Conservation (phyloP, 2,797 vertebrate genomes). For the Mallotus villosus region DNA sequence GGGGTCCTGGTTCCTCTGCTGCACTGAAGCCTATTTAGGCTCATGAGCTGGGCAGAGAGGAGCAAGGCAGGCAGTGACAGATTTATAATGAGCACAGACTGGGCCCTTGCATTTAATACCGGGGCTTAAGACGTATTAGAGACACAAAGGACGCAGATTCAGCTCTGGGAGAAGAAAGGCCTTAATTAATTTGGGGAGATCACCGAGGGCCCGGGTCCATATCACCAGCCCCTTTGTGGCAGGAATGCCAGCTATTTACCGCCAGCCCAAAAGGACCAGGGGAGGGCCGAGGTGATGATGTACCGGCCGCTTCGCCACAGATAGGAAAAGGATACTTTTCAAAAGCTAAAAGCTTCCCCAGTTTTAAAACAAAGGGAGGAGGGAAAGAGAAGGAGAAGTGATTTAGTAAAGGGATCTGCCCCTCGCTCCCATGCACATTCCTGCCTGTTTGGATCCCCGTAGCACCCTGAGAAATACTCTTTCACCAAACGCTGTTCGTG, state of each 20-base stretch:
- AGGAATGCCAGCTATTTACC: slow-evolving; percentile 84
- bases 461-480: slow-evolving; percentile 33
- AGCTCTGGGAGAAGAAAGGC: slow-evolving; percentile 57
- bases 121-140: slow-evolving; percentile 66
- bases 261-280: slow-evolving; percentile 65
- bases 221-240: slow-evolving; percentile 78
- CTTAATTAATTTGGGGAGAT: slow-evolving; percentile 81
- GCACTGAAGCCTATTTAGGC: slow-evolving; percentile 60
- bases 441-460: slow-evolving; percentile 38
- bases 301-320: slow-evolving; percentile 67
- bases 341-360: slow-evolving; percentile 88
- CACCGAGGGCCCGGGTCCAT: slow-evolving; percentile 62
- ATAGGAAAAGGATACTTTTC: slow-evolving; percentile 85
- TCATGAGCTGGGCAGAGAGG: slow-evolving; percentile 39
- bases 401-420: slow-evolving; percentile 75
- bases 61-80: slow-evolving; percentile 68
- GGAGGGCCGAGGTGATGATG: slow-evolving; percentile 80
- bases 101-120: slow-evolving; percentile 62
- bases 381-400: slow-evolving; percentile 67
- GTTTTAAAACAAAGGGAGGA: slow-evolving; percentile 82
- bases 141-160: slow-evolving; percentile 59
- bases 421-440: slow-evolving; percentile 59
- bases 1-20: slow-evolving; percentile 49
- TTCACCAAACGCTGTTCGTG: slow-evolving; percentile 10
- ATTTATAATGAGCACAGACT: slow-evolving; percentile 65